Conservation (phyloP, 2,113 vertebrate genomes). For the Scalopus aquaticus region DNA sequence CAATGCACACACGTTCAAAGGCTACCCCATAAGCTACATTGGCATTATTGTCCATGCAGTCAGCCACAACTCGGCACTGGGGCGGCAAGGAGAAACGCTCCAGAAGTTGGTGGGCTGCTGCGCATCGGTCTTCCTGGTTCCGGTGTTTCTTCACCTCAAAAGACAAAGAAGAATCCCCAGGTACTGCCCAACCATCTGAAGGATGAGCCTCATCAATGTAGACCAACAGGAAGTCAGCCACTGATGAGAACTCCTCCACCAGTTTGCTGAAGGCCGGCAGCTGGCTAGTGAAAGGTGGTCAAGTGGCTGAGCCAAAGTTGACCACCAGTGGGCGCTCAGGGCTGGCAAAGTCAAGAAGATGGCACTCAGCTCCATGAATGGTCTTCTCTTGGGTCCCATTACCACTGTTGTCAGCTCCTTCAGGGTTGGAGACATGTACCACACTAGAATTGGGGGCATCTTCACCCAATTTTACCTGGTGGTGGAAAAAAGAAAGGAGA, state of each 20-base stretch:
- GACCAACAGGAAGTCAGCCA: slow-evolving; percentile 97
- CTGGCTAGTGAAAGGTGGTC: slow-evolving; percentile 97
- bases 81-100: slow-evolving; percentile 93
- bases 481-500: slow-evolving; percentile 56
- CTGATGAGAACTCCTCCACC: slow-evolving; percentile 95
- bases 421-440: slow-evolving; percentile 88
- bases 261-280: slow-evolving; percentile 95
- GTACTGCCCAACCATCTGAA: slow-evolving; percentile 95
- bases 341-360: slow-evolving; percentile 94
- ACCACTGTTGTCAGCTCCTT: slow-evolving; percentile 39
- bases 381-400: slow-evolving; percentile 75
- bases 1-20: slow-evolving; percentile 96
- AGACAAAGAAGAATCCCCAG: slow-evolving; percentile 89
- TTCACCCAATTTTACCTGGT: slow-evolving; percentile 94
- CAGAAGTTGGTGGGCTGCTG: slow-evolving; percentile 91
- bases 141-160: slow-evolving; percentile 94
- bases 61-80: slow-evolving; percentile 95
- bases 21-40: slow-evolving; percentile 96
- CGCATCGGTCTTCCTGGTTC: slow-evolving; percentile 93
- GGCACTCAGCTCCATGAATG: slow-evolving; percentile 84
- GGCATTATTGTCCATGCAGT: slow-evolving; percentile 98
- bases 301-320: slow-evolving; percentile 98
- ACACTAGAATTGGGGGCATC: slow-evolving; percentile 96
- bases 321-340: slow-evolving; percentile 94
- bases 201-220: slow-evolving; percentile 99